phyloP scores from a whole-genome alignment of 2,888 invertebrate genomes.

The Leptinotarsa tumamoca region DNA sequence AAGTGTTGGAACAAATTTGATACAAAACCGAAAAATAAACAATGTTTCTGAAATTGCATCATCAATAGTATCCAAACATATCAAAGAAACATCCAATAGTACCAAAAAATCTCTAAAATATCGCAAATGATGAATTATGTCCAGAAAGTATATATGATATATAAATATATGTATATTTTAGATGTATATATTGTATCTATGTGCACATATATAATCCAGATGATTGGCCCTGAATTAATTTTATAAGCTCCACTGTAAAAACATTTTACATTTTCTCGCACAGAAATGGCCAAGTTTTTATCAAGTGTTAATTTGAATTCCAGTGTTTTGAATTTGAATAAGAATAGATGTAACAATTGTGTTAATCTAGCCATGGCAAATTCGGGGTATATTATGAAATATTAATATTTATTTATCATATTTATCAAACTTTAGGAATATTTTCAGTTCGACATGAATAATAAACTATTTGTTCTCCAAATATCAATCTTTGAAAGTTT shows the following conservation, averaged over 20 bases:
- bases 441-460: too few species aligned
- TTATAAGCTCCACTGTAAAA: background rate
- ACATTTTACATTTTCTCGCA: background rate
- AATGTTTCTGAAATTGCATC: background rate
- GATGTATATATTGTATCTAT: conserved; percentile 38
- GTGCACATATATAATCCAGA: conserved; percentile 27
- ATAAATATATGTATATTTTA: conserved; percentile 34
- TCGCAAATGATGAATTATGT: background rate
- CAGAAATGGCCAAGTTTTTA: background rate
- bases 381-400: background rate
- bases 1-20: too few species aligned
- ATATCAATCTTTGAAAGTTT: too few species aligned
- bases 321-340: conserved; percentile 10
- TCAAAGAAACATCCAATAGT: conserved; percentile 20
- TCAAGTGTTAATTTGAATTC: conserved; percentile 11
- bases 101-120: background rate
- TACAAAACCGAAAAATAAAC: too few species aligned
- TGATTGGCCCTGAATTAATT: conserved; percentile 3
- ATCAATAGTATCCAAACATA: conserved; percentile 14
- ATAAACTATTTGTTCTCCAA: too few species aligned
- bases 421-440: too few species aligned
- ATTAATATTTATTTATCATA: background rate
- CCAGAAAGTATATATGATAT: conserved; percentile 23
- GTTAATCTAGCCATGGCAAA: background rate
- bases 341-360: background rate